These are phyloP conservation scores for Lordiphosa mommai DNA, from an alignment of 1,140 invertebrate species.

Conservation along the genomic window DNA sequence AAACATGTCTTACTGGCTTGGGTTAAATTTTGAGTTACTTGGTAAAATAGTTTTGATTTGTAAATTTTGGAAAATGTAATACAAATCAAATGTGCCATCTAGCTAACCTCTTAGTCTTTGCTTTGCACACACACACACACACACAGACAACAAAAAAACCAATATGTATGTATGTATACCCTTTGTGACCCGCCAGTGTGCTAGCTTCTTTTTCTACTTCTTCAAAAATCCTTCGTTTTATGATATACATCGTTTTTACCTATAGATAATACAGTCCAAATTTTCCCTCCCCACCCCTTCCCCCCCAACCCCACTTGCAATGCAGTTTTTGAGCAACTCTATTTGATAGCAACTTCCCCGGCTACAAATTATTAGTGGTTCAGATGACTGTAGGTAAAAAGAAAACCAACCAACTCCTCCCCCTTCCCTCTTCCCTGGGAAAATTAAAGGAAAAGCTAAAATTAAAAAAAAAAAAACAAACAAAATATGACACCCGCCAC, in stretches of 20 bases:
- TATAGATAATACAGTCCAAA: too few species aligned
- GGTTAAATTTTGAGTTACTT: too few species aligned
- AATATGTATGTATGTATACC: conserved; percentile 1
- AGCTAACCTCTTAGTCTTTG: conserved; percentile 16
- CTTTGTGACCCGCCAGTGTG: too few species aligned
- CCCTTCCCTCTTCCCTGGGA: conserved; percentile 15
- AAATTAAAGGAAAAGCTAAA: conserved; percentile 19
- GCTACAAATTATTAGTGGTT: conserved; percentile 77
- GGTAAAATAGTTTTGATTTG: too few species aligned
- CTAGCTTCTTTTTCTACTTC: too few species aligned
- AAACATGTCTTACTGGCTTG: too few species aligned
- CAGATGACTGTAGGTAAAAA: conserved; percentile 60
- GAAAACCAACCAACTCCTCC: too few species aligned
- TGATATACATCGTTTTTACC: too few species aligned
- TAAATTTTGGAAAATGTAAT: too few species aligned
- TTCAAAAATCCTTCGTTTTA: not conserved
- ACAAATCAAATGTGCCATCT: too few species aligned
- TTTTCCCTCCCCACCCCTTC: too few species aligned
- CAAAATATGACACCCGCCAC: conserved; percentile 72
- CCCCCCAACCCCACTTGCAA: not conserved
- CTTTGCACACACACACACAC: conserved; percentile 10
- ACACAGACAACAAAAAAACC: not conserved
- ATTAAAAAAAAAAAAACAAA: conserved; percentile 26
- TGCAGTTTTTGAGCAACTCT: conserved; percentile 75
- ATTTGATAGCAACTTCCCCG: conserved; percentile 79